phyloP scores from a whole-genome alignment of 2,797 vertebrate species.

The Sebastes hubbsi region DNA sequence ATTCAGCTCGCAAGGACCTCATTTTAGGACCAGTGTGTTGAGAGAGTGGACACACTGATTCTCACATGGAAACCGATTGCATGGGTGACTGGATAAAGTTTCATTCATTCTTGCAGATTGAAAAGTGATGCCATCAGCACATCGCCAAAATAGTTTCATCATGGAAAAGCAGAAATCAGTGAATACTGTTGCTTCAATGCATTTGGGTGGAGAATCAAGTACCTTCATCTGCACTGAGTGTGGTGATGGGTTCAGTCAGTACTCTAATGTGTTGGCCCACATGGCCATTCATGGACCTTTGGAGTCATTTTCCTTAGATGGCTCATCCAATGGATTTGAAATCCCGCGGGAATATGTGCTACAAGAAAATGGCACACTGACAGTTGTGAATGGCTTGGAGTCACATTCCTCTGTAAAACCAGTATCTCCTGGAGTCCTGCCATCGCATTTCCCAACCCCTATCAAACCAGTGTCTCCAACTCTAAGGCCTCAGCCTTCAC shows the following conservation, averaged over 20 bases:
- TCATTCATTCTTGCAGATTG: neutral
- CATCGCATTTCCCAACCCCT: slow-evolving; percentile 52
- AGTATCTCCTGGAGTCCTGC: slow-evolving; percentile 62
- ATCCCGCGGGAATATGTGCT: slow-evolving; percentile 84
- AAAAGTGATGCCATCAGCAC: slow-evolving; percentile 70
- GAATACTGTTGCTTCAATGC: slow-evolving; percentile 59
- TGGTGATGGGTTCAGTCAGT: slow-evolving; percentile 85
- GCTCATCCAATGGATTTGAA: slow-evolving; percentile 81
- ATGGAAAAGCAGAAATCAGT: slow-evolving; percentile 78
- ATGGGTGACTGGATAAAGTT: slow-evolving; percentile 21
- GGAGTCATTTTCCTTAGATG: slow-evolving; percentile 80
- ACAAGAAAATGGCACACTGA: slow-evolving; percentile 86
- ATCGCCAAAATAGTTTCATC: slow-evolving; percentile 57
- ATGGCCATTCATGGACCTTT: slow-evolving; percentile 83
- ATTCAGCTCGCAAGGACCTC: slow-evolving; percentile 10
- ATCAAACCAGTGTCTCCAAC: slow-evolving; percentile 52
- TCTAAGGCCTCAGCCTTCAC: slow-evolving; percentile 20
- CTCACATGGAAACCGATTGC: slow-evolving; percentile 24
- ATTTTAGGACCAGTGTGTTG: neutral
- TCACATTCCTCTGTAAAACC: slow-evolving; percentile 72
- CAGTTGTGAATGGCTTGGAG: slow-evolving; percentile 76
- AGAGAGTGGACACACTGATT: slow-evolving; percentile 7
- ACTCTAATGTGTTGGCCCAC: slow-evolving; percentile 79
- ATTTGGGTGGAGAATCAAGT: slow-evolving; percentile 65
- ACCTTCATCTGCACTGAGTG: slow-evolving; percentile 88